phyloP scores from a whole-genome alignment of 2,113 vertebrate species.

The Speoplatyrhinus poulsoni region DNA sequence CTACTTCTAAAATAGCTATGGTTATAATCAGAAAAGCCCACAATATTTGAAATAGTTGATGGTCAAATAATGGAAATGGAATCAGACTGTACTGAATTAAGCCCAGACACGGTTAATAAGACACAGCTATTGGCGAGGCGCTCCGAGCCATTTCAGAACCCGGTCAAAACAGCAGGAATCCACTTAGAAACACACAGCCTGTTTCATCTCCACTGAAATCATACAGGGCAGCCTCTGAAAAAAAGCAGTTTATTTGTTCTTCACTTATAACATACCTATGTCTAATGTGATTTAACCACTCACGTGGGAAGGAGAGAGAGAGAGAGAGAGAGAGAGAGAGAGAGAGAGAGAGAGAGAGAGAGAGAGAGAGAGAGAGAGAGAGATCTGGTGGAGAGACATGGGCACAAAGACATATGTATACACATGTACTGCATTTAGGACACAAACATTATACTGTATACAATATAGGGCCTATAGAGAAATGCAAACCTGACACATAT shows the following conservation, averaged over 20 bases:
- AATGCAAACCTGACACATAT: no score
- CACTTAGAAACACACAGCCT: constrained; percentile 16
- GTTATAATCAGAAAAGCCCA: no score
- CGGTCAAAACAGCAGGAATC: constrained; percentile 36
- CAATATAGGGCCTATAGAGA: not conserved
- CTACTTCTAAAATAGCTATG: no score
- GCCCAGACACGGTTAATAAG: constrained; percentile 35
- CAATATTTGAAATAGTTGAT: not conserved
- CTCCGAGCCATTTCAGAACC: not conserved
- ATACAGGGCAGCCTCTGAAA: not conserved
- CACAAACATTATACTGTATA: not conserved
- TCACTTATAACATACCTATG: constrained; percentile 5
- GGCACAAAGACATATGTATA: constrained; percentile 15
- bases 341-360: not conserved
- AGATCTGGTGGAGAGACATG: not conserved
- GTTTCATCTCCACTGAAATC: constrained; percentile 26
- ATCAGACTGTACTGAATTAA: not conserved
- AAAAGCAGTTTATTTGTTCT: constrained; percentile 6
- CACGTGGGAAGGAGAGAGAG: not conserved
- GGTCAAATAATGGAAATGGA: constrained; percentile 24
- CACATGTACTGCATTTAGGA: not conserved
- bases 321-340: not conserved
- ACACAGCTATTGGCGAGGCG: constrained; percentile 1
- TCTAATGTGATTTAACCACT: constrained; percentile 12
- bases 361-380: not conserved